Evolutionary conservation across 1,140 invertebrate genomes (phyloP), one percentile per base, ranked within the genome.

Genomic region (Drosophila aff.): DNA sequence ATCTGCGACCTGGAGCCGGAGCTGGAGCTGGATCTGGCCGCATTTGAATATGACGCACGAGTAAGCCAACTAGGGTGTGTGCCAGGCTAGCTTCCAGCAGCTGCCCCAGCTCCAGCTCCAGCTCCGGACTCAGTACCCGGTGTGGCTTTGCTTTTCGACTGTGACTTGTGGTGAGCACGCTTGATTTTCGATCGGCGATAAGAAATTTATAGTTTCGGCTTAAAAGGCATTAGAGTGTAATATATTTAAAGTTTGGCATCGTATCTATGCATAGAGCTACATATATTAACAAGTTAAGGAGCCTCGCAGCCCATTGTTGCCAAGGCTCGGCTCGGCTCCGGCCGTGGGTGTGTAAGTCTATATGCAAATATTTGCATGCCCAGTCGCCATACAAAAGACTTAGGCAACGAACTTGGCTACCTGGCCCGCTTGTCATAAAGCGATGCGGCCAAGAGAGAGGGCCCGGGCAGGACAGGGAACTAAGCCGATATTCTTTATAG

Each of bases 31-130:
- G 50, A 15, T 10, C 69, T 47, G 53, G 61, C 72, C 81, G 73
- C 85, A 87, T 87, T 87, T 87, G 85, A 90, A 87, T 87, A 87
- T 87, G 84, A 87, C 84, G 84, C 84, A 87, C 84, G 84, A 90
- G 83, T 78, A 75, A 65, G 65, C 73, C 81, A 77, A 87, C 84
- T 87, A 84, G 84, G 84, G 84, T 87, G 84, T 87, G 82, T 85
- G 81, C 59, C 76, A 9, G 62, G 43, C 62, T 40, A 49, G 61
- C 64, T 60, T 59, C 28, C 68, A 71, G 52, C 36, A 16, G 33
- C 18, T 49, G 43, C n/a, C 6, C 11, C 18, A 55, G 67, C 21
- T 33, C 36, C 18, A 55, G 67, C 21, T 33, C 36, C 76, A 85
- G 38, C 69, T 79, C 68, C 79, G 63, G 67, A 65, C 50, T 53